These are phyloP conservation scores for Ectemnius continuus DNA, from an alignment of 2,888 invertebrate genomes.

Conservation along the genomic window DNA sequence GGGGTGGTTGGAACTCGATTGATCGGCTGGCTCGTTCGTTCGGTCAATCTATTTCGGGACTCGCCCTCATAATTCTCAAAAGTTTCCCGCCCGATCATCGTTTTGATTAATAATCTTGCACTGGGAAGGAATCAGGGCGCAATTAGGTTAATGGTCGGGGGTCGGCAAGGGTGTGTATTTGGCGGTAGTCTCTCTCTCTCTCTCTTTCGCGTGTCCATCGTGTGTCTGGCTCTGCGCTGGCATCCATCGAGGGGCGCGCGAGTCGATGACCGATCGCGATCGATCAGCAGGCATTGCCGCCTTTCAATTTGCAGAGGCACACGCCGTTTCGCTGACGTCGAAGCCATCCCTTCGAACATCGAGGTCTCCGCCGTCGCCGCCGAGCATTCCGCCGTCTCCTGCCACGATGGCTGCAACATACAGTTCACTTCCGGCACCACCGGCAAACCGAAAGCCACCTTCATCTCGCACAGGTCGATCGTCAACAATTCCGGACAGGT, in stretches of 20 bases:
- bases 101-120: conserved; percentile 44
- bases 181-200: too few relatives aligned
- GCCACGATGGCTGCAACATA: conserved; percentile 86
- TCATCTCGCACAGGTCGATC: conserved; percentile 85
- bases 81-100: conserved; percentile 47
- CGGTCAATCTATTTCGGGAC: conserved; percentile 36
- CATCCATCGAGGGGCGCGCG: background rate
- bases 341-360: conserved; percentile 68
- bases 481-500: conserved; percentile 87
- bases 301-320: conserved; percentile 73
- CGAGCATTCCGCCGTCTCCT: conserved; percentile 80
- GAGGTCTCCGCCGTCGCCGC: conserved; percentile 76
- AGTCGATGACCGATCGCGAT: conserved; percentile 15
- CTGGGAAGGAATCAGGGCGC: conserved; percentile 44
- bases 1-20: conserved; percentile 13
- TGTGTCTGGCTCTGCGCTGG: background rate
- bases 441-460: conserved; percentile 87
- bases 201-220: conserved; percentile 13
- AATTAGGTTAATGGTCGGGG: conserved; percentile 70
- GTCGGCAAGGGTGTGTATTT: conserved; percentile 31
- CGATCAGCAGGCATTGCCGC: conserved; percentile 26
- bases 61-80: conserved; percentile 37
- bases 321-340: conserved; percentile 77
- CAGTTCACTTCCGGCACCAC: conserved; percentile 93
- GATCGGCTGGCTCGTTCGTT: conserved; percentile 29